These are phyloP conservation scores for Cichladusa arquata DNA, from an alignment of 2,113 vertebrate species.

Conservation along the genomic window DNA sequence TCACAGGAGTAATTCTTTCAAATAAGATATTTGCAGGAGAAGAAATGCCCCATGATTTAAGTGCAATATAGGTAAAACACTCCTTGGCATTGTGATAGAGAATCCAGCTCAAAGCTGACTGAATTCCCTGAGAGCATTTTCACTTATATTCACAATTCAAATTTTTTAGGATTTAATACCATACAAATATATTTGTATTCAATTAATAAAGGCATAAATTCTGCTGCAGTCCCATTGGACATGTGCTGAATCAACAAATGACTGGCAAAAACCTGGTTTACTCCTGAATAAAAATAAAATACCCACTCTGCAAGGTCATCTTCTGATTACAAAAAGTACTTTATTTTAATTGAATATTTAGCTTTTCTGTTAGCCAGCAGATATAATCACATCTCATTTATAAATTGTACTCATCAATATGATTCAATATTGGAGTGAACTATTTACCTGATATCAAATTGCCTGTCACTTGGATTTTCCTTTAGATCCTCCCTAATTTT, in stretches of 20 bases:
- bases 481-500: constrained; percentile 69
- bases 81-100: neutral
- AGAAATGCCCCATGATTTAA: neutral
- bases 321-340: neutral
- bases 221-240: neutral
- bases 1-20: neutral
- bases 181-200: neutral
- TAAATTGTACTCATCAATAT: neutral
- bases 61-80: neutral
- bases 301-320: neutral
- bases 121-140: neutral
- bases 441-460: constrained; percentile 82
- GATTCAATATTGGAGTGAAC: neutral
- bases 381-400: neutral
- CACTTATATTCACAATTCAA: neutral
- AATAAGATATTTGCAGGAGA: neutral
- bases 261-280: neutral
- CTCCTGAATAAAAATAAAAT: neutral
- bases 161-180: neutral
- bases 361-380: neutral
- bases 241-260: neutral
- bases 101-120: neutral
- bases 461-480: constrained; percentile 61
- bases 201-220: neutral
- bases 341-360: neutral